A percentile compares a stretch with the other conserved stretches of the same genome.
Conservation (phyloP, 2,797 vertebrate genomes). For the Eupleurogrammus muticus region DNA sequence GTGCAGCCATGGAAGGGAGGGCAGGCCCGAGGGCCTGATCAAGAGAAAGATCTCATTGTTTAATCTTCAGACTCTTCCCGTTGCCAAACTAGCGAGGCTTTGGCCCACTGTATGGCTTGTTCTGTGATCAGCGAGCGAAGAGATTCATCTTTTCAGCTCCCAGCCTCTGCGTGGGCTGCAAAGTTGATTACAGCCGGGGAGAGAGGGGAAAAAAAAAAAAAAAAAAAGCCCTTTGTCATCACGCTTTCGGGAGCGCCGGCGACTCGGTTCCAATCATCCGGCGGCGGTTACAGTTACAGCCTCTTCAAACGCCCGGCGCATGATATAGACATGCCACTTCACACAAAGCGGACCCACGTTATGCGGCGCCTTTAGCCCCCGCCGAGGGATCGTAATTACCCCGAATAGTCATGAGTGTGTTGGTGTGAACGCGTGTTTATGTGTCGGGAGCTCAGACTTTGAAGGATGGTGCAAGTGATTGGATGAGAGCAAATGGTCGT, state of each 20-base stretch:
- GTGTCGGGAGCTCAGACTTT: slow-evolving; percentile 27
- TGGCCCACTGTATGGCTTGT: slow-evolving; percentile 73
- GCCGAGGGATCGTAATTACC: slow-evolving; percentile 14
- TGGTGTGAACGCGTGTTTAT: neutral
- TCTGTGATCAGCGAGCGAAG: slow-evolving; percentile 79
- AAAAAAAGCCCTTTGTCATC: slow-evolving; percentile 50
- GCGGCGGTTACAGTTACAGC: slow-evolving; percentile 34
- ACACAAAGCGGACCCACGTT: slow-evolving; percentile 25
- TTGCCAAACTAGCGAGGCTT: slow-evolving; percentile 67
- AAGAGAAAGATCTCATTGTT: slow-evolving; percentile 86
- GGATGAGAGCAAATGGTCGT: neutral
- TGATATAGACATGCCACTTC: slow-evolving; percentile 47
- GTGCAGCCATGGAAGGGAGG: slow-evolving; percentile 75
- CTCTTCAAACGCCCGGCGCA: slow-evolving; percentile 34
- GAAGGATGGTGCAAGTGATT: neutral
- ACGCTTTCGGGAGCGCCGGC: slow-evolving; percentile 39
- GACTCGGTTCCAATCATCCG: slow-evolving; percentile 46
- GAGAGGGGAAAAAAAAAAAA: slow-evolving; percentile 18
- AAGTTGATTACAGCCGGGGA: slow-evolving; percentile 73
- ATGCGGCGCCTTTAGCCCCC: slow-evolving; percentile 38
- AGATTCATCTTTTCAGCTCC: slow-evolving; percentile 77
- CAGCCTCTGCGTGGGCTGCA: slow-evolving; percentile 65
- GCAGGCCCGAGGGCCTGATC: slow-evolving; percentile 62
- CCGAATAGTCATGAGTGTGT: slow-evolving; percentile 4
- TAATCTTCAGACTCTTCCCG: slow-evolving; percentile 78